Conservation (phyloP, 2,888 invertebrate species). For the Drosophila buzzatii region DNA sequence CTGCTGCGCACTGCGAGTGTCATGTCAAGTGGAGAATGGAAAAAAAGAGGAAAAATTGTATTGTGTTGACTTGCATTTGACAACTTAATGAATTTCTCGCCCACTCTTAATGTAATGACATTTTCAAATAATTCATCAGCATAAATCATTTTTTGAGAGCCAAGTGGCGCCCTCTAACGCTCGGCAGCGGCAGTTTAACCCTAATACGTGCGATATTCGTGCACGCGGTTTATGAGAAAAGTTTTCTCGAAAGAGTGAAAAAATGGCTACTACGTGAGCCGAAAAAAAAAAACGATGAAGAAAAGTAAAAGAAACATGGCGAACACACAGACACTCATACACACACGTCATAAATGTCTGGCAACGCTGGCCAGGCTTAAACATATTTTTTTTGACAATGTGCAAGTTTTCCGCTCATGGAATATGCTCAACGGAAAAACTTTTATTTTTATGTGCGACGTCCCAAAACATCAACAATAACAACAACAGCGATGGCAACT, state of each 20-base stretch:
- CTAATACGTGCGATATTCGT: conserved; percentile 55
- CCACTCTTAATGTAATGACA: conserved; percentile 51
- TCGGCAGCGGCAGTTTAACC: conserved; percentile 40
- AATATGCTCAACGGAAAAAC: conserved; percentile 36
- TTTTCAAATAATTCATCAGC: conserved; percentile 60
- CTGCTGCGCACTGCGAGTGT: conserved; percentile 40
- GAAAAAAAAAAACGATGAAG: background rate
- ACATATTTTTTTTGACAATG: conserved; percentile 61
- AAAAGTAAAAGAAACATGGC: conserved; percentile 1
- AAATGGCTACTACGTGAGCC: conserved; percentile 67
- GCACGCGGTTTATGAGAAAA: conserved; percentile 69
- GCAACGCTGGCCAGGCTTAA: conserved; percentile 43
- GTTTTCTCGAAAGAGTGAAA: conserved; percentile 43
- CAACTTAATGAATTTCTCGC: conserved; percentile 75
- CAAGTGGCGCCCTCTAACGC: conserved; percentile 49
- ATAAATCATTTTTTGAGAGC: conserved; percentile 48
- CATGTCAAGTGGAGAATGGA: conserved; percentile 57
- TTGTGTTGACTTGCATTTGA: conserved; percentile 81
- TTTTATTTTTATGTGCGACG: conserved; percentile 56
- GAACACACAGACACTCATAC: conserved; percentile 3
- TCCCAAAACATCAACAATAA: conserved; percentile 26
- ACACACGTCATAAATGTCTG: conserved; percentile 50
- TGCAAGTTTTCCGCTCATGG: conserved; percentile 48
- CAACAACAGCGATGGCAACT: conserved; percentile 16
- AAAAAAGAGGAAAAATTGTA: conserved; percentile 33